Evolutionary conservation across 2,888 invertebrate genomes (phyloP).

Genomic region (Xestoiulus laeticollis): DNA sequence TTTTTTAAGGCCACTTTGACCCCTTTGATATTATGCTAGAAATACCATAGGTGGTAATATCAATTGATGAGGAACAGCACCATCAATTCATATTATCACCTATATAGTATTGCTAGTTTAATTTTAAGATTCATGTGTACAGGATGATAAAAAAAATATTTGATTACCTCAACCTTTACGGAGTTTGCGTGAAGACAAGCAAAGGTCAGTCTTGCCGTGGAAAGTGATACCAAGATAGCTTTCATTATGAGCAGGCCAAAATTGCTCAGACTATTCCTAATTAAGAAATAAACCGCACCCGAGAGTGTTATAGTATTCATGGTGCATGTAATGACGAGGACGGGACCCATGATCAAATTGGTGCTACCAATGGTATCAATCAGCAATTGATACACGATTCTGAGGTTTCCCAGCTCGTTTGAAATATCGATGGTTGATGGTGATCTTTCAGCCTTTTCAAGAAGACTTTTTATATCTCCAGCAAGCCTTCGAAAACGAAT

Average conservation of each 20-base stretch:
- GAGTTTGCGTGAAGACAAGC: conserved; percentile 2
- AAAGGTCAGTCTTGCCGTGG: background rate
- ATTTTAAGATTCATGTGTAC: too few relatives aligned
- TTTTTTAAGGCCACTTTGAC: too few relatives aligned
- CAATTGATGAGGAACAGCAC: too few relatives aligned
- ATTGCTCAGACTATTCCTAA: background rate
- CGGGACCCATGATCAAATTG: conserved; percentile 41
- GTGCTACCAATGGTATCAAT: background rate
- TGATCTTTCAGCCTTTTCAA: background rate
- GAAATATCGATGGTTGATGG: background rate
- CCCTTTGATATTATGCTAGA: too few relatives aligned
- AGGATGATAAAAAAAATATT: background rate
- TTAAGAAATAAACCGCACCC: background rate
- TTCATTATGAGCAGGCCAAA: background rate
- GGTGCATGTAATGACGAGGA: conserved; percentile 12
- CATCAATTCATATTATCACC: too few relatives aligned
- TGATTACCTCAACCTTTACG: background rate
- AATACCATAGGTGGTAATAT: too few relatives aligned
- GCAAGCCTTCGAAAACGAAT: background rate
- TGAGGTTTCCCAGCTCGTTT: background rate
- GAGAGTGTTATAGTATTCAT: background rate
- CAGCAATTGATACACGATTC: conserved; percentile 47
- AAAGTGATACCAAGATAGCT: background rate
- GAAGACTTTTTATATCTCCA: background rate
- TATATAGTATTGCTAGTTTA: too few relatives aligned